Conservation (phyloP, 2,888 invertebrate genomes). For the Eupithecia vulgata region DNA sequence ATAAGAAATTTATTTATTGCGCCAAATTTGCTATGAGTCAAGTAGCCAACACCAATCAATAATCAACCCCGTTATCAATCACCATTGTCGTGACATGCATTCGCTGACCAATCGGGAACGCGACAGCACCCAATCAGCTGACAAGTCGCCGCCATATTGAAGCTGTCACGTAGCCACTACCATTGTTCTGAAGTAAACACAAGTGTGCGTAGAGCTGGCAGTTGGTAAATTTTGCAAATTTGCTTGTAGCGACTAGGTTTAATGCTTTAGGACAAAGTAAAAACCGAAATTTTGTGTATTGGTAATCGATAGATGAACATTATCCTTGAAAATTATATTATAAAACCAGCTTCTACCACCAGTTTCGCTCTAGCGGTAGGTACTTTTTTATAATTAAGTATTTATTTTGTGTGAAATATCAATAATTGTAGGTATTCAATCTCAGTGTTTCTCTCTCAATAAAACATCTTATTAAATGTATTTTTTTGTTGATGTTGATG, state of each 20-base stretch:
- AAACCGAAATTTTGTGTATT: not conserved
- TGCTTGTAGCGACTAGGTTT: not conserved
- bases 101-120: slow-evolving; percentile 4
- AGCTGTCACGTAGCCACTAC: not conserved
- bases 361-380: too few species aligned
- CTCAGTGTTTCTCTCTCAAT: too few species aligned
- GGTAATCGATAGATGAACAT: not conserved
- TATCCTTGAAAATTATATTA: not conserved
- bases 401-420: too few species aligned
- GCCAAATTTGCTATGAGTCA: not conserved
- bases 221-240: not conserved
- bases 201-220: not conserved
- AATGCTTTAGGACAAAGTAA: not conserved
- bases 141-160: not conserved
- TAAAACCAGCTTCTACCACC: not conserved
- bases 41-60: not conserved
- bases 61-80: not conserved
- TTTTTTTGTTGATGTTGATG: too few species aligned
- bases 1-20: too few species aligned
- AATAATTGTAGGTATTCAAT: too few species aligned
- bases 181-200: not conserved
- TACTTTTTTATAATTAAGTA: too few species aligned
- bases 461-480: too few species aligned
- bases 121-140: not conserved
- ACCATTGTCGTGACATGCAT: not conserved